A percentile compares a stretch with the other conserved stretches of the same genome.
phyloP scores from a whole-genome alignment of 2,888 invertebrate genomes.

The Rhabditoides inermis region DNA sequence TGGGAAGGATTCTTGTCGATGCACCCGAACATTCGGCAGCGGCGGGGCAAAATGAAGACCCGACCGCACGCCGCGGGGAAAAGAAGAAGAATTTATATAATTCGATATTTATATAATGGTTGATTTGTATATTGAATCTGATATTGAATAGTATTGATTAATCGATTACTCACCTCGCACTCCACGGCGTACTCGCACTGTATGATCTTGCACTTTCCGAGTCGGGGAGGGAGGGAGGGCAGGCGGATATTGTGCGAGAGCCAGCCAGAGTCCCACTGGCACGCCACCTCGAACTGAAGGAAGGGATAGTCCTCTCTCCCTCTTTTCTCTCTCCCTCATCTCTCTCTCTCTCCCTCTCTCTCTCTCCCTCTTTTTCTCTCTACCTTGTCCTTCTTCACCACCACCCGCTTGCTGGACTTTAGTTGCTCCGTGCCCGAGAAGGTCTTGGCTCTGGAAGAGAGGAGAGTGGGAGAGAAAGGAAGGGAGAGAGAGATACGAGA shows the following conservation, averaged over 20 bases:
- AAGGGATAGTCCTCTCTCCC: background rate
- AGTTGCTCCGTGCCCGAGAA: slow-evolving; percentile 49
- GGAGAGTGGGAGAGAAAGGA: too few relatives aligned
- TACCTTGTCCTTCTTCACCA: slow-evolving; percentile 19
- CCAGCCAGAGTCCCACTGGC: slow-evolving; percentile 23
- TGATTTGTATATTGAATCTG: too few relatives aligned
- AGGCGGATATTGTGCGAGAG: slow-evolving; percentile 27
- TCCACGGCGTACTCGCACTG: slow-evolving; percentile 45
- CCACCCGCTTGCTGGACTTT: slow-evolving; percentile 32
- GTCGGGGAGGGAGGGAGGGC: slow-evolving; percentile 46
- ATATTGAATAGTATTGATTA: too few relatives aligned
- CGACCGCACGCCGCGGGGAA: too few relatives aligned
- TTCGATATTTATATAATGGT: too few relatives aligned
- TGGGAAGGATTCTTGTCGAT: too few relatives aligned
- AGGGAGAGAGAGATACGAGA: too few relatives aligned
- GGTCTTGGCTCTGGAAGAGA: slow-evolving; percentile 46
- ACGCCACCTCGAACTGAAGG: slow-evolving; percentile 17
- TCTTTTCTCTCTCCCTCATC: background rate
- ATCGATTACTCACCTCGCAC: slow-evolving; percentile 36
- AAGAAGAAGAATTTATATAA: too few relatives aligned
- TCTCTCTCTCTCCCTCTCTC: background rate
- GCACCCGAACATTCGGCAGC: too few relatives aligned
- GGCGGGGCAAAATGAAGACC: too few relatives aligned
- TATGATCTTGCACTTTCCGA: slow-evolving; percentile 46
- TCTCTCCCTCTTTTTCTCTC: too few relatives aligned